Base-by-base conservation (phyloP, 2,797 vertebrate species). In the Caiman crocodilus region DNA sequence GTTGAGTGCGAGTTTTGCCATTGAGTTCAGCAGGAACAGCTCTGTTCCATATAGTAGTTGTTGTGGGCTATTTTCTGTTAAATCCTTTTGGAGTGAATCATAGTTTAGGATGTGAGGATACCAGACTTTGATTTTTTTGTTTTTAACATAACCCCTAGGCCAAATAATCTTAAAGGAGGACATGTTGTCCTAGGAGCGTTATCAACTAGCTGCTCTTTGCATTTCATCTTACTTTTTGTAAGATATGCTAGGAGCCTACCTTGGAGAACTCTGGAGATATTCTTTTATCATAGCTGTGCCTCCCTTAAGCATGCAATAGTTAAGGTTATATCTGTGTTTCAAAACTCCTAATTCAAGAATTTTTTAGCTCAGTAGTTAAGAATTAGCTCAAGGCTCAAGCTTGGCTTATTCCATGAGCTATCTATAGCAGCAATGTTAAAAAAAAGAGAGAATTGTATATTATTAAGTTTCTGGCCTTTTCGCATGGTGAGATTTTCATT, bases 121-220 rank as follows among this genome's bases (percentile, higher is more conserved):
- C 26, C 63, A 25, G 14, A 17, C 25, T 57, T 81, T 75, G 84
- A 76, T 3, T 28, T 80, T 80, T 59, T 0, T 2, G 69, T 61
- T 5, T 87, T 16, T 32, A 84, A 65, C 6, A 63, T 65, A 82
- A 71, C 11, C 21, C 21, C 18, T 69, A 88, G 77, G 58, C 85
- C 55, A 96, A 93, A 75, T 16, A 91, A 65, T 84, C 91, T 82
- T 90, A 82, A 86, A 87, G 79, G 92, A 83, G 12, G 20, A 90
- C 75, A 4, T 64, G 56, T 94, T 91, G 42, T 84, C 69, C 75
- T 85, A 59, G 77, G 87, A 95, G 55, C 21, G 79, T 17, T 26
- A 92, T 93, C 30, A 87, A 26, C 23, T 14, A 90, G 16, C 35
- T 69, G 15, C 50, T 80, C 28, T 85, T 85, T 84, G 76, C 88